Conservation (phyloP, 2,888 invertebrate species). For the Quadriops clusia region DNA sequence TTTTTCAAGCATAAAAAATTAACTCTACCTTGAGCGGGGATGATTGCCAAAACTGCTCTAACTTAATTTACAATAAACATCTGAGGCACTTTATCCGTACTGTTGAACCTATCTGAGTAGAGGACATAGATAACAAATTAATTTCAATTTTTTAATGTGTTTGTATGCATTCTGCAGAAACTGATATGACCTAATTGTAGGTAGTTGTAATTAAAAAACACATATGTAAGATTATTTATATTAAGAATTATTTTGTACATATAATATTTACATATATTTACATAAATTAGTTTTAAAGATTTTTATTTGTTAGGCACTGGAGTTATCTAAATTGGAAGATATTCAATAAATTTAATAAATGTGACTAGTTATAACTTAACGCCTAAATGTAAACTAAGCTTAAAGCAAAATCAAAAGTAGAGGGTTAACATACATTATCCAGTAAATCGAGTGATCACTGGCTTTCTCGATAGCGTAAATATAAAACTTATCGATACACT, state of each 20-base stretch:
- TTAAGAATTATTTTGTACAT: conserved; percentile 18
- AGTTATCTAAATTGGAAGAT: conserved; percentile 19
- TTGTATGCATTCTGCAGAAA: background rate
- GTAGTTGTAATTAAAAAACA: no score
- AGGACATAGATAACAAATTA: background rate
- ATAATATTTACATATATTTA: conserved; percentile 17
- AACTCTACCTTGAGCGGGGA: no score
- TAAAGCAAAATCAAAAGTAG: background rate
- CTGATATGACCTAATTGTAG: conserved; percentile 2
- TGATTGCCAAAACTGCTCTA: no score
- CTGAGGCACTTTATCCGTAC: no score
- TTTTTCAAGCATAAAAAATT: no score
- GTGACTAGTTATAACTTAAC: conserved; percentile 20
- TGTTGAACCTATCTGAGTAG: background rate
- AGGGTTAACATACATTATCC: no score
- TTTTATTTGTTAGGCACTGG: conserved; percentile 21
- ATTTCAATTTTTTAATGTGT: background rate
- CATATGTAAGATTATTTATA: no score
- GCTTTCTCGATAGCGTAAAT: conserved; percentile 3
- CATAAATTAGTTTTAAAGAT: conserved; percentile 10
- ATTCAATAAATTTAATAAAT: conserved; percentile 15
- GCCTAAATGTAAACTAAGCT: background rate
- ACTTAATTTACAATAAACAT: no score
- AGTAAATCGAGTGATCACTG: no score
- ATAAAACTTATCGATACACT: conserved; percentile 6